A percentile compares a stretch with the other conserved stretches of the same genome.
These are phyloP conservation scores for Hestina assimilis DNA, from an alignment of 1,140 invertebrate species.

Conservation along the genomic window DNA sequence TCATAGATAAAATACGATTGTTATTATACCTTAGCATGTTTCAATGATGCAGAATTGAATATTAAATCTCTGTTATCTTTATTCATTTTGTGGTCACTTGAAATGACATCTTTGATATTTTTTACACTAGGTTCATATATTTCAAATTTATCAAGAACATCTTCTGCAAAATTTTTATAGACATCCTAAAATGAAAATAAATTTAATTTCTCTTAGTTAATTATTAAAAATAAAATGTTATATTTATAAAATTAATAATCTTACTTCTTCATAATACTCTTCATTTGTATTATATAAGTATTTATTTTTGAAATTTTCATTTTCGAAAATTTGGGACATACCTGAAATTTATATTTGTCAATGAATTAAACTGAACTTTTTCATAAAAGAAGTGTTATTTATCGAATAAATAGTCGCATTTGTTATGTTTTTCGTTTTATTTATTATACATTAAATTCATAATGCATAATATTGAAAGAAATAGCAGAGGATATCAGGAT, in stretches of 20 bases:
- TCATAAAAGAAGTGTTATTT: too few relatives aligned
- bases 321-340: constrained; percentile 57
- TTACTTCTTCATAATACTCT: constrained; percentile 57
- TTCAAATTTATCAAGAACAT: constrained; percentile 44
- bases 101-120: constrained; percentile 34
- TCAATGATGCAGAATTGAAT: constrained; percentile 47
- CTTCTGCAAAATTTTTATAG: constrained; percentile 51
- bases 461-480: too few relatives aligned
- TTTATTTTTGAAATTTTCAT: constrained; percentile 24
- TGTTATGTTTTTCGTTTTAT: not conserved
- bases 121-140: constrained; percentile 49
- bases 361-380: too few relatives aligned
- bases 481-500: too few relatives aligned
- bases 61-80: constrained; percentile 44
- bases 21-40: constrained; percentile 41
- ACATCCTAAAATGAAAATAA: constrained; percentile 45
- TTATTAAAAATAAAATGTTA: not conserved
- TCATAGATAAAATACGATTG: too few relatives aligned
- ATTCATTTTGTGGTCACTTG: constrained; percentile 36
- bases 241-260: constrained; percentile 13
- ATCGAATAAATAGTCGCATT: too few relatives aligned
- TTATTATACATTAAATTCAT: not conserved
- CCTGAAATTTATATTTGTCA: constrained; percentile 34
- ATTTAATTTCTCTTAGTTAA: not conserved
- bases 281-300: constrained; percentile 29